phyloP scores from a whole-genome alignment of 2,888 invertebrate species.

The Allolobophora icterica region DNA sequence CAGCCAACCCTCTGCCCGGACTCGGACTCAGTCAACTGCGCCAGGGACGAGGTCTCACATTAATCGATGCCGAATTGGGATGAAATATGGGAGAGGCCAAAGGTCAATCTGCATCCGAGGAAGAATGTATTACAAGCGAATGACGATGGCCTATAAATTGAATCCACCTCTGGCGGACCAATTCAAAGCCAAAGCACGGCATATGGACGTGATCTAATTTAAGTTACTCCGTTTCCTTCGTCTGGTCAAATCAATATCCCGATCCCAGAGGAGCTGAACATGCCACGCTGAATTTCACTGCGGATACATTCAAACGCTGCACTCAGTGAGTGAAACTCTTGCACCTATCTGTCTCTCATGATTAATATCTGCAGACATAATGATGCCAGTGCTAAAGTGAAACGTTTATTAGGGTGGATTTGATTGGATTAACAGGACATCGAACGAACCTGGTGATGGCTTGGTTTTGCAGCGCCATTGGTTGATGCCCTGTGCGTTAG shows the following conservation, averaged over 20 bases:
- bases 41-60: neutral
- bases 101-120: neutral
- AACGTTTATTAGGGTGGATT: neutral
- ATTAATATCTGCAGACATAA: neutral
- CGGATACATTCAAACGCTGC: neutral
- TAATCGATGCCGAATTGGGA: neutral
- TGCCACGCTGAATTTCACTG: neutral
- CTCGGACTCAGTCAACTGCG: neutral
- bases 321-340: neutral
- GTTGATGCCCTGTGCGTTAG: too few relatives aligned
- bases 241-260: neutral
- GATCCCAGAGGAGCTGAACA: neutral
- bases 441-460: neutral
- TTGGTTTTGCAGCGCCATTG: too few relatives aligned
- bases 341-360: neutral
- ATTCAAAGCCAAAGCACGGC: neutral
- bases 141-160: neutral
- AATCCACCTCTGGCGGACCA: neutral
- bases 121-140: neutral
- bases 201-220: conserved; percentile 6
- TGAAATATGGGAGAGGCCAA: neutral
- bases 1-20: neutral
- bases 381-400: conserved; percentile 1
- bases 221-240: neutral
- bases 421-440: neutral